Evolutionary conservation across 2,888 invertebrate species (phyloP), one percentile per base, ranked within the genome.

Genomic region (Andrena haemorrhoa): DNA sequence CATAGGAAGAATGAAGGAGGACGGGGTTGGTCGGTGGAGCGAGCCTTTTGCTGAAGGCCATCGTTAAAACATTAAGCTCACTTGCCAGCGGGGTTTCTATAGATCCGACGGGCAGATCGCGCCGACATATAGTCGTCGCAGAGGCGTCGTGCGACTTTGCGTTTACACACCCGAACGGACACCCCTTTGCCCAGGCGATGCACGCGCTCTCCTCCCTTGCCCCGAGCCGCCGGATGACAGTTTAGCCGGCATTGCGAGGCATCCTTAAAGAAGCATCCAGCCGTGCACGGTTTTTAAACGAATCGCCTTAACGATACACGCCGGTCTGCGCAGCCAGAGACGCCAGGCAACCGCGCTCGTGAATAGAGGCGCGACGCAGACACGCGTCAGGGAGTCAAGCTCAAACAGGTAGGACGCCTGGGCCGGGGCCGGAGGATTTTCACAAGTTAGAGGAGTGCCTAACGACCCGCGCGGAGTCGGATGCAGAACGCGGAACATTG

Each of bases 161-260:
- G 72, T 77, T 85, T 86, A 68, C 66, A 73, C 87, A 81, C 70
- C 79, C 74, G 72, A 73, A 58, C 70, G 77, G 68, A 56, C 86
- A 87, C 77, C 81, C 82, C 61, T 83, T 89, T 80, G 81, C 83
- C 81, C 2, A 23, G 20, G 58, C 73, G 73, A 78, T 53, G 41
- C 72, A 26, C 29, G 20, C 26, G 12, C 33, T 53, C 49, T 69
- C n/a, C n/a, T 63, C 51, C 61, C 53, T 68, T 65, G 33, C 66
- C 61, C 33, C 56, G 64, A 53, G 64, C 51, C 20, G 29, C 61
- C 61, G 53, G 71, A 71, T 69, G 49, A 75, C 77, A 75, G 56
- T 77, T 75, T 53, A 77, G 66, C 75, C 60, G 61, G 53, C 76
- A 73, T 72, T 74, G 73, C 69, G 20, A 66, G 49, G 71, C 65